A percentile compares a stretch with the other conserved stretches of the same genome.
These are phyloP conservation scores for Glossophaga mutica DNA, from an alignment of 2,797 vertebrate species.

Conservation along the genomic window DNA sequence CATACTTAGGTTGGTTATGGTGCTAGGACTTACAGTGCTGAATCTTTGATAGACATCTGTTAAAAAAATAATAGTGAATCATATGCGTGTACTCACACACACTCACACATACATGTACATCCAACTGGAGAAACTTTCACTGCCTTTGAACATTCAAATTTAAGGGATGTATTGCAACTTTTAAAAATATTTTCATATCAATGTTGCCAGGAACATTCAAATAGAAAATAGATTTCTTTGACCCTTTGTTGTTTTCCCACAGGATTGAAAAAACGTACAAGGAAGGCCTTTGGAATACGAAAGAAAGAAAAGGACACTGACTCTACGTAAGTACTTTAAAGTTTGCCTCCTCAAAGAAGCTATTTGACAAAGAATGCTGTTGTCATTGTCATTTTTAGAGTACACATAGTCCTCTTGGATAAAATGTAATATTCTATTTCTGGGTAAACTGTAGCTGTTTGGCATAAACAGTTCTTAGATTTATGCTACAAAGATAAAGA, in stretches of 20 bases:
- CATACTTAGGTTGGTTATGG: neutral
- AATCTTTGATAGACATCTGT: neutral
- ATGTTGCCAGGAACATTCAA: neutral
- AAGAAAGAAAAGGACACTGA: conserved; percentile 98
- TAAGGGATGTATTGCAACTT: neutral
- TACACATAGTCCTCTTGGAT: neutral
- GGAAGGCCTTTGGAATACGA: conserved; percentile 96
- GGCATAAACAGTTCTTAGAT: neutral
- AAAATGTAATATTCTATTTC: neutral
- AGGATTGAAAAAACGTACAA: conserved; percentile 99
- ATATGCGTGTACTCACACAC: neutral
- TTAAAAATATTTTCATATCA: neutral
- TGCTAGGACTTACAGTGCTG: neutral
- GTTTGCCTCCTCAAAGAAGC: neutral
- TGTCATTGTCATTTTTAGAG: neutral
- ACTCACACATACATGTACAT: neutral
- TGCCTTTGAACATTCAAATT: neutral
- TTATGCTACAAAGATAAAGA: neutral
- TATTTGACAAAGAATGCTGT: neutral
- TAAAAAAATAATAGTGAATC: neutral
- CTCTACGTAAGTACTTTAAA: conserved; percentile 88
- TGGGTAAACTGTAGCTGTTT: neutral
- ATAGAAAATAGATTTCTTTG: neutral
- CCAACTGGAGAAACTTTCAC: neutral
- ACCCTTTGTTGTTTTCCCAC: conserved; percentile 21